Evolutionary conservation across 2,113 vertebrate genomes (phyloP).

Genomic region (Cromileptes altivelis): DNA sequence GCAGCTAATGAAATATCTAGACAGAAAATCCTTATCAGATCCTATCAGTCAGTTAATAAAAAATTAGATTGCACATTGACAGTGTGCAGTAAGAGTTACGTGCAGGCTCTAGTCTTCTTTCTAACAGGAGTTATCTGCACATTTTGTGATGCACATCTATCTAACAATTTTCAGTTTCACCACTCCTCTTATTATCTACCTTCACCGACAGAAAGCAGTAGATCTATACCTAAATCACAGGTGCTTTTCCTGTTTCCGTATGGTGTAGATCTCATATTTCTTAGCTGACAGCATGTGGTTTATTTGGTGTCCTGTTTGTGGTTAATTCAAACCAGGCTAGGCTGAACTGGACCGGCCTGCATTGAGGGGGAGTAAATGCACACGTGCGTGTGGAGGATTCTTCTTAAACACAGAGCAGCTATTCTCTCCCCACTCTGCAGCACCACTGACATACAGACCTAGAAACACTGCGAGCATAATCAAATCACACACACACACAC

Average conservation of each 20-base stretch:
- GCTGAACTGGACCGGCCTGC: conserved; percentile 32
- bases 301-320: conserved; percentile 32
- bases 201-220: conserved; percentile 5
- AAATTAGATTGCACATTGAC: too few relatives aligned
- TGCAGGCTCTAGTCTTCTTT: neutral
- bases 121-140: neutral
- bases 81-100: neutral
- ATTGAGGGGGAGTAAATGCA: conserved; percentile 26
- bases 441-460: conserved; percentile 82
- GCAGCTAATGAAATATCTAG: neutral
- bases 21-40: neutral
- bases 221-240: conserved; percentile 20
- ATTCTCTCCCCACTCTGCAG: conserved; percentile 66
- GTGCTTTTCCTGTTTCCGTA: conserved; percentile 31
- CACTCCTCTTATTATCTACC: conserved; percentile 7
- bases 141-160: neutral
- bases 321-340: conserved; percentile 63
- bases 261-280: conserved; percentile 27
- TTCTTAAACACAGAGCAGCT: conserved; percentile 64
- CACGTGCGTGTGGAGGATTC: conserved; percentile 45
- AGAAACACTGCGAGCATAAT: conserved; percentile 74
- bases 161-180: neutral
- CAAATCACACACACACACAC: conserved; percentile 49
- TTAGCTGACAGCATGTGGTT: conserved; percentile 29
- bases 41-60: too few relatives aligned